Percentiles rank a stretch among this genome's conserved stretches.
These are phyloP conservation scores for Gambusia holbrooki DNA, from an alignment of 2,113 vertebrate species.

Conservation along the genomic window DNA sequence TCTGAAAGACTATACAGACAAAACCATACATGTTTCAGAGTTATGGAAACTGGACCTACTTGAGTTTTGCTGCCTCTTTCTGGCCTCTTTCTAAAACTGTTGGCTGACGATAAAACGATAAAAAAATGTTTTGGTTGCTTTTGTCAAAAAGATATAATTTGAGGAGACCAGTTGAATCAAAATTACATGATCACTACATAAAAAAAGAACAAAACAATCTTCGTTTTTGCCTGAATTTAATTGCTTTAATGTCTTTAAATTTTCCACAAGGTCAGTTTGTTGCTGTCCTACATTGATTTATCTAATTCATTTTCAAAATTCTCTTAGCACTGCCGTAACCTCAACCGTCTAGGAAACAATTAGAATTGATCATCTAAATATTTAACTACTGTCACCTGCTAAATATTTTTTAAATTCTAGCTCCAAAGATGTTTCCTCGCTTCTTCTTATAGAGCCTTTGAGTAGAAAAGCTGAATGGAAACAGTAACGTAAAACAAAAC, in stretches of 20 bases:
- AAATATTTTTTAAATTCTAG: neutral
- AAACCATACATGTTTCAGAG: neutral
- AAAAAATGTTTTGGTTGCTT: conserved; percentile 13
- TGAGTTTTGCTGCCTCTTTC: too few species aligned
- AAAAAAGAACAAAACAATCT: neutral
- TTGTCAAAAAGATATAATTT: too few species aligned
- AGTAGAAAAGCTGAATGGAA: neutral
- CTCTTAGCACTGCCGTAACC: neutral
- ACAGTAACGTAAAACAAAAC: neutral
- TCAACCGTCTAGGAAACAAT: neutral
- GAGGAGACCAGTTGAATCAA: neutral
- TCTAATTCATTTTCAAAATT: neutral
- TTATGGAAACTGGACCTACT: neutral
- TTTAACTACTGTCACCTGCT: neutral
- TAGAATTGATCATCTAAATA: neutral
- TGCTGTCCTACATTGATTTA: neutral
- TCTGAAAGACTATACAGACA: neutral
- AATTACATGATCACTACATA: neutral
- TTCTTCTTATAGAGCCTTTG: neutral
- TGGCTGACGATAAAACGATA: conserved; percentile 11
- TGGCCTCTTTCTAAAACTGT: neutral
- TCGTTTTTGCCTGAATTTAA: neutral
- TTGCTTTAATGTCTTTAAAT: neutral
- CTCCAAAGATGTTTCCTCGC: neutral
- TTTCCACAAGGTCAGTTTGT: neutral